Conservation (phyloP, 1,140 invertebrate genomes). For the Atopsyche davidsoni region DNA sequence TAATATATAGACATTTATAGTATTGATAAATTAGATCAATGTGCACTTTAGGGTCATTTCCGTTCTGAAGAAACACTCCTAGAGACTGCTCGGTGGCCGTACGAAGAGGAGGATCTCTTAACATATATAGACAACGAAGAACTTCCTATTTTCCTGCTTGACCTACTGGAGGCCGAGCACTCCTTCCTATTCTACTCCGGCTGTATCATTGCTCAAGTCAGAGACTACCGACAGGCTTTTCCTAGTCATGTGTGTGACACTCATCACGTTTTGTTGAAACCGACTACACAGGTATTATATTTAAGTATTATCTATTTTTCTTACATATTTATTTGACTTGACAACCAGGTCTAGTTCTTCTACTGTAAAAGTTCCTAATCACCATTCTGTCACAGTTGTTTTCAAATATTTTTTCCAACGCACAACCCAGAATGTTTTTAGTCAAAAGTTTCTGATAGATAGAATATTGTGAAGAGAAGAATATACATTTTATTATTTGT, state of each 20-base stretch:
- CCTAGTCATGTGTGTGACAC: conserved; percentile 65
- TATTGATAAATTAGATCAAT: conserved; percentile 33
- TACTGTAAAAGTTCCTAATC: no score
- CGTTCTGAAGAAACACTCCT: conserved; percentile 54
- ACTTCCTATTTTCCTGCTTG: conserved; percentile 77
- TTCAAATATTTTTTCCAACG: no score
- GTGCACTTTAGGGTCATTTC: conserved; percentile 22
- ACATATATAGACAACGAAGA: conserved; percentile 79
- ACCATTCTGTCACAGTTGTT: no score
- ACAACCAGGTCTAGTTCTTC: background rate
- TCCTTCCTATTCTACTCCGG: conserved; percentile 84
- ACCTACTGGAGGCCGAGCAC: conserved; percentile 73
- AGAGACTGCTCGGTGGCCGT: conserved; percentile 69
- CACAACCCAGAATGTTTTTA: no score
- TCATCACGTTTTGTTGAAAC: conserved; percentile 81
- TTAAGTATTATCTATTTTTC: no score
- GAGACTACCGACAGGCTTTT: conserved; percentile 78
- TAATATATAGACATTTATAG: conserved; percentile 19
- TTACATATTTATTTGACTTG: no score
- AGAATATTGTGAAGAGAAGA: no score
- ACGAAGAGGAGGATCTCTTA: conserved; percentile 69
- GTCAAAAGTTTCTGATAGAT: no score
- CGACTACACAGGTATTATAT: conserved; percentile 83
- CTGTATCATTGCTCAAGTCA: conserved; percentile 85
- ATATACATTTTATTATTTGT: no score